Evolutionary conservation across 2,113 vertebrate genomes (phyloP).

Genomic region (Acanthochromis polyacanthus): DNA sequence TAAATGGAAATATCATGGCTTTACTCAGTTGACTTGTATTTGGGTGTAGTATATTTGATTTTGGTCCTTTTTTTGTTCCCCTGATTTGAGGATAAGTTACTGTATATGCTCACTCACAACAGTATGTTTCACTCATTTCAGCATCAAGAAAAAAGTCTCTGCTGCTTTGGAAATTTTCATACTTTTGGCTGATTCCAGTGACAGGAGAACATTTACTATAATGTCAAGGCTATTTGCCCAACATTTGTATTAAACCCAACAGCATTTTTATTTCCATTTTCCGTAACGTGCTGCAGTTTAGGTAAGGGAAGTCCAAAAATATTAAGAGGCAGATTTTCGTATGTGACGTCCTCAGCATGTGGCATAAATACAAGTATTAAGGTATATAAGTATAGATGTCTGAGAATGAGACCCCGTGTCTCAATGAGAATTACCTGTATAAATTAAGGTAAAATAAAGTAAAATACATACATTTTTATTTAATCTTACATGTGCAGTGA

Average conservation of each 20-base stretch:
- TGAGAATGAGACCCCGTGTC: too few species aligned
- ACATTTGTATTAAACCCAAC: not conserved
- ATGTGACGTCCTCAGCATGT: too few species aligned
- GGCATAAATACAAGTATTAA: too few species aligned
- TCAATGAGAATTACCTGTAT: too few species aligned
- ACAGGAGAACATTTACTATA: too few species aligned
- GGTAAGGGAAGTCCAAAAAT: too few species aligned
- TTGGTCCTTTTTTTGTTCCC: not conserved
- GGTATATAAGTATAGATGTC: too few species aligned
- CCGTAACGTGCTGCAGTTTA: too few species aligned
- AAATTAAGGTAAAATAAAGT: too few species aligned
- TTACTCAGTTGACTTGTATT: not conserved
- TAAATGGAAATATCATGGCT: not conserved
- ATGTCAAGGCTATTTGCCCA: not conserved
- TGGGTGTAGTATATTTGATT: not conserved
- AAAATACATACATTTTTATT: too few species aligned
- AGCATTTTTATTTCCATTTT: not conserved
- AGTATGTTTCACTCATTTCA: not conserved
- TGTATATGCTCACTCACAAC: not conserved
- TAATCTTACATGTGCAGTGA: not conserved
- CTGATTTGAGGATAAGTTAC: not conserved
- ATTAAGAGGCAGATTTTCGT: too few species aligned
- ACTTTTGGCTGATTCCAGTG: not conserved
- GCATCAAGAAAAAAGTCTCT: not conserved
- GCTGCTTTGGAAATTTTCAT: not conserved